Evolutionary conservation across 2,888 invertebrate species (phyloP), one percentile per base, ranked within the genome.

Genomic region (Ametastegia equiseti): DNA sequence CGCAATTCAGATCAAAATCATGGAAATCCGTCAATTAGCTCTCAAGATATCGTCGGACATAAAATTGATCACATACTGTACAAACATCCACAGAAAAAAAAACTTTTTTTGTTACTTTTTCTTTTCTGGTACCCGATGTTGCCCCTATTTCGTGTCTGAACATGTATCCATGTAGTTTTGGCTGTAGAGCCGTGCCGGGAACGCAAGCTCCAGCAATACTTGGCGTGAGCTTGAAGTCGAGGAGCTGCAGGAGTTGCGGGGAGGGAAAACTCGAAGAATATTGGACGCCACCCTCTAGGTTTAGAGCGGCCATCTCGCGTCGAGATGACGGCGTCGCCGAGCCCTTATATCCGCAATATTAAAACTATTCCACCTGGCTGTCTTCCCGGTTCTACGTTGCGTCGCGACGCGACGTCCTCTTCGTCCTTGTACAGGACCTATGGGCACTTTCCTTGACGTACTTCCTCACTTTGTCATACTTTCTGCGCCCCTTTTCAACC

Each of bases 261-360:
- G 65, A 60, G 57, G 77, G 42, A 19, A 60, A 71, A 77, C 63
- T 71, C 47, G 45, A 63, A 45, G 81, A 81, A 81, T 81, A 81
- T 81, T 81, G 81, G 81, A 81, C 75, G 73, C 39, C 67, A 33
- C 27, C 39, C 63, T 75, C 54, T 47, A 69, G 47, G 80, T 81
- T 81, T 81, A 81, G 81, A 81, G 63, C 81, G 81, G 75, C 81
- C 81, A 81, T 81, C 81, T 81, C 81, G 80, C 80, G 60, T 73
- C 65, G 75, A 47, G 71, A 81, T 75, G 81, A 81, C 75, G 75
- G 77, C 75, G 60, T 81, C 81, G 71, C 63, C 54, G 73, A 47
- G 47, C 60, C 57, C 81, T 71, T 81, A 81, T 75, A 81, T 75
- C 81, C 81, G 81, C 81, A 75, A 81, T 81, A 81, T 81, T 81